Evolutionary conservation across 2,113 vertebrate genomes (phyloP).

Genomic region (Arizona elegans): DNA sequence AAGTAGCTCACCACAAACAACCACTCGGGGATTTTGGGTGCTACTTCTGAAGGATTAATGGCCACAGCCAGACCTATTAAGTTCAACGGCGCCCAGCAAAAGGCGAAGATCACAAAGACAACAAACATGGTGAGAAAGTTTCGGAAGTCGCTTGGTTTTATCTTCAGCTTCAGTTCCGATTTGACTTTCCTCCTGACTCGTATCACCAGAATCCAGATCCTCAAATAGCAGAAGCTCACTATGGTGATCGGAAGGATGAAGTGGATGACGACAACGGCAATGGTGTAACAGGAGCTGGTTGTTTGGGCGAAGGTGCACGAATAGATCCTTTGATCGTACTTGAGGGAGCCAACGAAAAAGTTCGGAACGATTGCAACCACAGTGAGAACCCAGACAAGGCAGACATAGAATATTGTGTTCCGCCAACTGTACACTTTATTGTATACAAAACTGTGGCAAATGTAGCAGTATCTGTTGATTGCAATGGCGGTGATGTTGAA

Average conservation of each 20-base stretch:
- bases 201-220: slow-evolving; percentile 87
- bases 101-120: slow-evolving; percentile 88
- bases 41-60: slow-evolving; percentile 77
- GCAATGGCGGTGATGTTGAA: slow-evolving; percentile 92
- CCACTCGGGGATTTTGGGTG: slow-evolving; percentile 83
- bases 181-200: slow-evolving; percentile 82
- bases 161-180: slow-evolving; percentile 71
- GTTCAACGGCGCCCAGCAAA: slow-evolving; percentile 94
- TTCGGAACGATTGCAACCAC: slow-evolving; percentile 82
- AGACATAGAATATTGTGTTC: slow-evolving; percentile 80
- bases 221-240: slow-evolving; percentile 89
- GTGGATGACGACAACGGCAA: slow-evolving; percentile 81
- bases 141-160: slow-evolving; percentile 76
- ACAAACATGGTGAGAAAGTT: slow-evolving; percentile 93
- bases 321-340: slow-evolving; percentile 84
- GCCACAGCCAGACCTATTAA: slow-evolving; percentile 85
- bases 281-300: slow-evolving; percentile 81
- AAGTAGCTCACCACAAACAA: slow-evolving; percentile 90
- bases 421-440: slow-evolving; percentile 78
- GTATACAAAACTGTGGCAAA: slow-evolving; percentile 85
- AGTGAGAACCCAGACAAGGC: slow-evolving; percentile 81
- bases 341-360: slow-evolving; percentile 85
- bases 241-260: slow-evolving; percentile 87
- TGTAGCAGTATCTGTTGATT: slow-evolving; percentile 88
- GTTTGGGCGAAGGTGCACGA: slow-evolving; percentile 90